Evolutionary conservation across 2,888 invertebrate genomes (phyloP).

Genomic region (Syritta pipiens): DNA sequence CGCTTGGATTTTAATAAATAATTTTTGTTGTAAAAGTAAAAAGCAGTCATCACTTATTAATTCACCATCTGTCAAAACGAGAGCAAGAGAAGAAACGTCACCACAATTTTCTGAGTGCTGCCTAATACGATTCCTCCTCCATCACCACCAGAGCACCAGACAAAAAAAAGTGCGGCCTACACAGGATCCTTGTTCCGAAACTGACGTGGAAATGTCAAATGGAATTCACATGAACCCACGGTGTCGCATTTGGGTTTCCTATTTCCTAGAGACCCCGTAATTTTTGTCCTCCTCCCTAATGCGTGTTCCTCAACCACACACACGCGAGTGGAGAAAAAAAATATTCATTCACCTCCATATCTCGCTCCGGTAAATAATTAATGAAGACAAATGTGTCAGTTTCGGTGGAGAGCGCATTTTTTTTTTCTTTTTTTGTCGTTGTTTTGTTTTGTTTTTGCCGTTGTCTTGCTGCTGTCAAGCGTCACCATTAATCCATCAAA

Average conservation of each 20-base stretch:
- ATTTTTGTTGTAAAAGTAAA: no score
- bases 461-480: conserved; percentile 23
- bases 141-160: neutral
- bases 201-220: conserved; percentile 34
- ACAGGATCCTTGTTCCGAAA: neutral
- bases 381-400: conserved; percentile 51
- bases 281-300: no score
- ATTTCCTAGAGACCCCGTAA: neutral
- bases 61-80: conserved; percentile 42
- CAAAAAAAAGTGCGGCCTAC: neutral
- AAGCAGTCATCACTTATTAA: conserved; percentile 49
- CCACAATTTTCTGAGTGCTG: conserved; percentile 33
- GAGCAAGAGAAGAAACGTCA: conserved; percentile 29
- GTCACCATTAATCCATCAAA: conserved; percentile 52
- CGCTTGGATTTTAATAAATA: no score
- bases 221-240: conserved; percentile 26
- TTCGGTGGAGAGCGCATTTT: conserved; percentile 10
- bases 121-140: conserved; percentile 18
- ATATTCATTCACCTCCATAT: conserved; percentile 48
- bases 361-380: conserved; percentile 44
- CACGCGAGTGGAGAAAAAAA: conserved; percentile 31
- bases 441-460: neutral
- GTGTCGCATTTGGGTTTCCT: neutral
- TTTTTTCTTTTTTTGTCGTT: neutral
- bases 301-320: neutral